Base-by-base conservation (phyloP, 2,888 invertebrate genomes). In the Cinara cedri region DNA sequence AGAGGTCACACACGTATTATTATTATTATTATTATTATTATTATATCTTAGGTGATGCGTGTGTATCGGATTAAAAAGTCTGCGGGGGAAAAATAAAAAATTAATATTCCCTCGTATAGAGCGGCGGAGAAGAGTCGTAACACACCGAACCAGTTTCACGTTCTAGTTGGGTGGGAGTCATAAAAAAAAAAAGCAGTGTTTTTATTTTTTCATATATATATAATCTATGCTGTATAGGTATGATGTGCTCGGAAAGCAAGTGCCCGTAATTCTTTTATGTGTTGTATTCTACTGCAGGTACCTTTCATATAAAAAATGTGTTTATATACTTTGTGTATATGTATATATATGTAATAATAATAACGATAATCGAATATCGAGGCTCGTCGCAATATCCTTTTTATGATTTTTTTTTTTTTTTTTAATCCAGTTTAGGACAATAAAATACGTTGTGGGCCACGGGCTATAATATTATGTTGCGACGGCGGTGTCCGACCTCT, bases 361-460 rank as follows among this genome's bases (percentile, higher is more conserved):
- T 76, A 76, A 66, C 14, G 62, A 70, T 78, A 78, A 78, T 78
- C 78, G 70, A 78, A 78, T 70, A 51, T 78, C 60, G 49, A 49
- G 60, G 60, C 60, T 34, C 57, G 26, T 70, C 78, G 21, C 66
- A 55, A 26, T 68, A 76, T 76, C 57, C 57, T 76, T 70, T n/a
- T 78, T 70, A 57, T 57, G 44, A 26, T 51, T 62, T 63, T 60
- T 57, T 72, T 57, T 71, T 26, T 70, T 62, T 74, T 65, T 55
- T 65, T 78, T 78, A 78, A 78, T 78, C 78, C 68, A 78, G 78
- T 68, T 78, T 78, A 21, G 70, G 46, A 78, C 78, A 78, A 70
- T 70, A 70, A 62, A 78, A 78, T 19, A 68, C 57, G 11, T 70
- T 60, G 60, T 34, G 70, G 49, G 78, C 70, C 78, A 62, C 62